These are phyloP conservation scores for Sylvilagus bachmani DNA, from an alignment of 2,113 vertebrate species.

Conservation along the genomic window DNA sequence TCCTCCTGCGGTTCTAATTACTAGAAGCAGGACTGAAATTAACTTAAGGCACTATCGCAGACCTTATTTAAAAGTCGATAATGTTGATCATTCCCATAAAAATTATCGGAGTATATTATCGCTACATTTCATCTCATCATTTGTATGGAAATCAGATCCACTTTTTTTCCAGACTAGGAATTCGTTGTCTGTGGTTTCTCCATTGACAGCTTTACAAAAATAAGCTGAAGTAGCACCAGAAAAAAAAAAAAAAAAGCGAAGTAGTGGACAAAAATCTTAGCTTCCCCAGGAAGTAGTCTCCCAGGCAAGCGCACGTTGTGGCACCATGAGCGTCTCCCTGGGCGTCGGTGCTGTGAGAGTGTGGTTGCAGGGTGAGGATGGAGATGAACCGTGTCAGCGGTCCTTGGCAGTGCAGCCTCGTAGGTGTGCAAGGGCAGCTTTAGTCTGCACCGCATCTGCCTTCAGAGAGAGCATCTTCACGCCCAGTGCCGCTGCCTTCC, in stretches of 20 bases:
- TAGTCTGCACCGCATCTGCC: slow-evolving; percentile 10
- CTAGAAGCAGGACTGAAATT: slow-evolving; percentile 65
- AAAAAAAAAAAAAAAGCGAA: not conserved
- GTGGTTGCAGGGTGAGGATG: not conserved
- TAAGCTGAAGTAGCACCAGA: not conserved
- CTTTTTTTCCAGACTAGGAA: slow-evolving; percentile 12
- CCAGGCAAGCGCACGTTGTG: not conserved
- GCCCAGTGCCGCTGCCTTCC: not conserved
- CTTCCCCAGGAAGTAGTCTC: not conserved
- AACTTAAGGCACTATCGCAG: slow-evolving; percentile 44
- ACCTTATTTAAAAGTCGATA: slow-evolving; percentile 55
- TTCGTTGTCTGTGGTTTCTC: slow-evolving; percentile 42
- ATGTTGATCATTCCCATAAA: slow-evolving; percentile 43
- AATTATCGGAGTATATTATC: slow-evolving; percentile 60
- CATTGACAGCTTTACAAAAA: slow-evolving; percentile 46
- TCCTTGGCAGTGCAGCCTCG: slow-evolving; percentile 3
- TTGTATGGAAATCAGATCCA: slow-evolving; percentile 47
- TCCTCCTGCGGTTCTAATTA: slow-evolving; percentile 75
- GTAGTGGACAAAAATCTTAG: not conserved
- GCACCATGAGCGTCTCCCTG: not conserved
- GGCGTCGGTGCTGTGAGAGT: not conserved
- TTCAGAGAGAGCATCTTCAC: not conserved
- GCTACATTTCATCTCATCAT: slow-evolving; percentile 37
- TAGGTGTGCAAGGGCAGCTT: not conserved
- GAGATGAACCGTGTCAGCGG: not conserved